A percentile compares a stretch with the other conserved stretches of the same genome.
phyloP scores from a whole-genome alignment of 2,888 invertebrate species.

The Apamea crenata region DNA sequence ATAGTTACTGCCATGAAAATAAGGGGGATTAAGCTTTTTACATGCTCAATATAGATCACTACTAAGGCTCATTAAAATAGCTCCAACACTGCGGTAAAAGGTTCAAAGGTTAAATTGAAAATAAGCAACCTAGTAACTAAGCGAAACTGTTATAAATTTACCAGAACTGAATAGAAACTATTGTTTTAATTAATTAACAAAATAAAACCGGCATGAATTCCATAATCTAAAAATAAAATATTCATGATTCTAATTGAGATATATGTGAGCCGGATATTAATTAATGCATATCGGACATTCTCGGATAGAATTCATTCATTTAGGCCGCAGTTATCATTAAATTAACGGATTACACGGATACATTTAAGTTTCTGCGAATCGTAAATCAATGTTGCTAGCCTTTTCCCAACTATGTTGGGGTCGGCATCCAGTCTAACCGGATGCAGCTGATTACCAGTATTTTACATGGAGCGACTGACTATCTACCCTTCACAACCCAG shows the following conservation, averaged over 20 bases:
- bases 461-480: too few relatives aligned
- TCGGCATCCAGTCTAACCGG: too few relatives aligned
- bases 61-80: neutral
- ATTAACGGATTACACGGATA: constrained; percentile 4
- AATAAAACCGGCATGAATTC: neutral
- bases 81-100: neutral
- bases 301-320: constrained; percentile 1
- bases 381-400: too few relatives aligned
- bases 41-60: neutral
- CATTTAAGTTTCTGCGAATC: neutral
- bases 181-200: neutral
- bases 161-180: neutral
- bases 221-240: constrained; percentile 4
- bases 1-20: neutral
- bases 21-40: neutral
- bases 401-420: too few relatives aligned
- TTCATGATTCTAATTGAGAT: constrained; percentile 3
- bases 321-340: neutral
- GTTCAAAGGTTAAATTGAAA: neutral
- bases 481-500: too few relatives aligned
- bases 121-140: too few relatives aligned
- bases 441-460: too few relatives aligned
- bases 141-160: neutral
- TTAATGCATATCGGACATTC: constrained; percentile 15
- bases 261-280: constrained; percentile 16